phyloP scores from a whole-genome alignment of 2,888 invertebrate genomes.

The Empis stercorea region DNA sequence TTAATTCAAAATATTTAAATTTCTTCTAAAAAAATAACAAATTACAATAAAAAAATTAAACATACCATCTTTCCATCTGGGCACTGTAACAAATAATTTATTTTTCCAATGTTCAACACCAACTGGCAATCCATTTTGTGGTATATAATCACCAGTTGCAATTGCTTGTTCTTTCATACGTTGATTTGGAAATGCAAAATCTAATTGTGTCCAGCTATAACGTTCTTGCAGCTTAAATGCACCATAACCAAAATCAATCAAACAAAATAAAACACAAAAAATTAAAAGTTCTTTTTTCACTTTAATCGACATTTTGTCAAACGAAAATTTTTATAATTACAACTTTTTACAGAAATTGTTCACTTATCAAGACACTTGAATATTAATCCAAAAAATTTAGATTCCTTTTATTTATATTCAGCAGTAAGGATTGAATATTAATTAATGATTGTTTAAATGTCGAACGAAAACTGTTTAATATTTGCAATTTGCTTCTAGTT shows the following conservation, averaged over 20 bases:
- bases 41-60: slow-evolving; percentile 7
- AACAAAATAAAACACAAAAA: background rate
- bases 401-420: too few species aligned
- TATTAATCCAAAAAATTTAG: too few species aligned
- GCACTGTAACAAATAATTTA: slow-evolving; percentile 70
- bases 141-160: slow-evolving; percentile 50
- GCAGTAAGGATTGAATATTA: too few species aligned
- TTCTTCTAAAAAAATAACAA: background rate
- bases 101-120: slow-evolving; percentile 70
- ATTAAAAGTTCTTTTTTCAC: background rate
- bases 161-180: slow-evolving; percentile 49
- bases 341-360: background rate
- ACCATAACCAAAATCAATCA: slow-evolving; percentile 14
- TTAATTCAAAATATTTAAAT: background rate
- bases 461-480: slow-evolving; percentile 4
- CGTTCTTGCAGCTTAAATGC: slow-evolving; percentile 49
- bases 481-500: slow-evolving; percentile 2
- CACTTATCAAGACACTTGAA: too few species aligned
- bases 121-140: slow-evolving; percentile 67
- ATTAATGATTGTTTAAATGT: background rate
- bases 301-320: background rate
- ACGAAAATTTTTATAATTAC: background rate
- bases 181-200: slow-evolving; percentile 59
- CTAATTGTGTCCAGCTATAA: slow-evolving; percentile 62
- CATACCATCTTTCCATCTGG: slow-evolving; percentile 67